A percentile compares a stretch with the other conserved stretches of the same genome.
Conservation (phyloP, 2,888 invertebrate species). For the Leptinotarsa rubiginosa region DNA sequence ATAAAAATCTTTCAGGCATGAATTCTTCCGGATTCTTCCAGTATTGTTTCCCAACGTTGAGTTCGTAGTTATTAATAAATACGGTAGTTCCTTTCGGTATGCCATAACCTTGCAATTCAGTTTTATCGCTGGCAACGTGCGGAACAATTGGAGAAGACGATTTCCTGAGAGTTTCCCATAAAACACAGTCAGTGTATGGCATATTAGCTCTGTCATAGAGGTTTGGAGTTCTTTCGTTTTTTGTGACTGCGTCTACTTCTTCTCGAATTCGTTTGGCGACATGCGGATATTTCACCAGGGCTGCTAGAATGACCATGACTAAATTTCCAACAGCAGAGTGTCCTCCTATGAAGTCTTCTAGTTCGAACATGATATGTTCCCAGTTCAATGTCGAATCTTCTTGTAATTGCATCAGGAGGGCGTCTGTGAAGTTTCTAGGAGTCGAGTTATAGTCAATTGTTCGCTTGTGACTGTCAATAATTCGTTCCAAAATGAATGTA, state of each 20-base stretch:
- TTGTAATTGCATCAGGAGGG: slow-evolving; percentile 75
- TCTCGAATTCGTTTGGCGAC: slow-evolving; percentile 75
- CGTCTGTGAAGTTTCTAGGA: slow-evolving; percentile 84
- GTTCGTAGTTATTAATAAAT: slow-evolving; percentile 85
- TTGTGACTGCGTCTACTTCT: slow-evolving; percentile 76
- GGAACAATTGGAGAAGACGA: slow-evolving; percentile 92
- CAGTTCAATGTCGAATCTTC: slow-evolving; percentile 74
- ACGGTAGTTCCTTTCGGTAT: slow-evolving; percentile 83
- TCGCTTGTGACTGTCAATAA: slow-evolving; percentile 71
- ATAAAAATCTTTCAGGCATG: slow-evolving; percentile 80
- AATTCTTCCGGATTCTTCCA: slow-evolving; percentile 82
- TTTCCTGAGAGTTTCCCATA: slow-evolving; percentile 82
- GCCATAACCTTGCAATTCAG: slow-evolving; percentile 77
- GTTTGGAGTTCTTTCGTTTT: slow-evolving; percentile 70
- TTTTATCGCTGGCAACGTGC: slow-evolving; percentile 85
- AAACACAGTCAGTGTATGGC: slow-evolving; percentile 85
- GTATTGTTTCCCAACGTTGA: slow-evolving; percentile 79
- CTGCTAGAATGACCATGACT: slow-evolving; percentile 80
- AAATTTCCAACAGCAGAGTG: slow-evolving; percentile 90
- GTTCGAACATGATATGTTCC: slow-evolving; percentile 83
- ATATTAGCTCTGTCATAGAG: slow-evolving; percentile 76
- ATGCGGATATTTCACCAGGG: slow-evolving; percentile 75
- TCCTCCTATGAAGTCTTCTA: slow-evolving; percentile 90
- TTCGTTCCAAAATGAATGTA: slow-evolving; percentile 78
- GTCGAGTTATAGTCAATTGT: slow-evolving; percentile 72